Evolutionary conservation across 2,888 invertebrate genomes (phyloP), one percentile per base, ranked within the genome.

Genomic region (Eilema depressum): DNA sequence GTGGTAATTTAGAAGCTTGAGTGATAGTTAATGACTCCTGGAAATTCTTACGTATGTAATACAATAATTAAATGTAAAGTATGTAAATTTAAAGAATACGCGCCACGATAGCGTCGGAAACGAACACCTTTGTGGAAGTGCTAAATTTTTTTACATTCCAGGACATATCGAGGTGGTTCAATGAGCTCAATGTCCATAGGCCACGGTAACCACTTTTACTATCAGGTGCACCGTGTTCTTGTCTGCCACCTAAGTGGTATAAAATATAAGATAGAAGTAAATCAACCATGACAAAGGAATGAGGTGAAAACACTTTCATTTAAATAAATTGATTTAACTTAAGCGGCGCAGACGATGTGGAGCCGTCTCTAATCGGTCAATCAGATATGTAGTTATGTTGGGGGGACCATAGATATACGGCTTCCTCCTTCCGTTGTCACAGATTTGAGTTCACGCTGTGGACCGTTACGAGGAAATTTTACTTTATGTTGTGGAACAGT

Each of bases 1-100:
- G 76, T 76, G 78, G 80, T 76, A 77, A 83, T 81, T 81, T 79
- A 83, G 77, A 75, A 71, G 71, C 71, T 41, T 78, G 81, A 82
- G 80, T 77, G 77, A 77, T 80, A 73, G 78, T 78, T 85, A 85
- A 85, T 79, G 84, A 73, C 77, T 78, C 57, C 65, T 73, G 23
- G 14, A 37, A 66, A 60, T 71, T 76, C 73, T 63, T 71, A 74
- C 76, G 68, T 57, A 57, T 17, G 20, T 17, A 41, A 41, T 59
- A 23, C 10, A 41, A 41, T 59, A 23, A 59, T 63, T 26, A 41
- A n/a, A 8, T 23, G 23, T n/a, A 53, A 20, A 53, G 3, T 7
- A 53, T 53, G n/a, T 53, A 20, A 53, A n/a, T 53, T 53, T 53
- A 20, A 53, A 53, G 20, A 10, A 53, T 53, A 53, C 53, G 10